Evolutionary conservation across 2,888 invertebrate genomes (phyloP).

Genomic region (Spisula solida): DNA sequence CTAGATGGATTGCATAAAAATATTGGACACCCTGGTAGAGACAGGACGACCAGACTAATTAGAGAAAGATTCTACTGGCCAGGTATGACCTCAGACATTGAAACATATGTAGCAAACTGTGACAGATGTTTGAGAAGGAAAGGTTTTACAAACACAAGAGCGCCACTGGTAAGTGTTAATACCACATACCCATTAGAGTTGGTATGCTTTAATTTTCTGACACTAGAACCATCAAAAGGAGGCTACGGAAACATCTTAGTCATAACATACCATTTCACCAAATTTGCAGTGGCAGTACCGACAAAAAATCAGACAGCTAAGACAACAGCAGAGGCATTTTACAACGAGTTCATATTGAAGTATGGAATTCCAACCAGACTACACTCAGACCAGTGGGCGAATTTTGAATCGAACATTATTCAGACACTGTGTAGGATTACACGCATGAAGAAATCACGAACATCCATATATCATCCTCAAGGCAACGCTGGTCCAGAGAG

Average conservation of each 20-base stretch:
- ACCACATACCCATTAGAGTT: slow-evolving; percentile 46
- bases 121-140: slow-evolving; percentile 36
- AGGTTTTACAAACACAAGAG: not conserved
- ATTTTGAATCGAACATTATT: slow-evolving; percentile 31
- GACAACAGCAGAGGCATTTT: slow-evolving; percentile 15
- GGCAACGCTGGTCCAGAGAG: slow-evolving; percentile 16
- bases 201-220: slow-evolving; percentile 36
- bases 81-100: not conserved
- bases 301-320: slow-evolving; percentile 21
- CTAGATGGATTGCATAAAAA: not conserved
- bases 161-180: slow-evolving; percentile 24
- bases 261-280: no score
- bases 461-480: slow-evolving; percentile 34
- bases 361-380: slow-evolving; percentile 21
- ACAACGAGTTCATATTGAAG: slow-evolving; percentile 10
- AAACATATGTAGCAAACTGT: not conserved
- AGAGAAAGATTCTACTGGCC: not conserved
- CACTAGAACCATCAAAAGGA: not conserved
- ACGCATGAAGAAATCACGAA: slow-evolving; percentile 20
- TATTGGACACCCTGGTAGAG: not conserved
- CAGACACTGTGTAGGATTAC: slow-evolving; percentile 5
- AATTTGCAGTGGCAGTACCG: slow-evolving; percentile 29
- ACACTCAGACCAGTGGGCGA: slow-evolving; percentile 14
- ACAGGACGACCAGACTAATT: not conserved
- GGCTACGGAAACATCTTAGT: no score